These are phyloP conservation scores for Notamacropus eugenii DNA, from an alignment of 2,797 vertebrate genomes.

Conservation along the genomic window DNA sequence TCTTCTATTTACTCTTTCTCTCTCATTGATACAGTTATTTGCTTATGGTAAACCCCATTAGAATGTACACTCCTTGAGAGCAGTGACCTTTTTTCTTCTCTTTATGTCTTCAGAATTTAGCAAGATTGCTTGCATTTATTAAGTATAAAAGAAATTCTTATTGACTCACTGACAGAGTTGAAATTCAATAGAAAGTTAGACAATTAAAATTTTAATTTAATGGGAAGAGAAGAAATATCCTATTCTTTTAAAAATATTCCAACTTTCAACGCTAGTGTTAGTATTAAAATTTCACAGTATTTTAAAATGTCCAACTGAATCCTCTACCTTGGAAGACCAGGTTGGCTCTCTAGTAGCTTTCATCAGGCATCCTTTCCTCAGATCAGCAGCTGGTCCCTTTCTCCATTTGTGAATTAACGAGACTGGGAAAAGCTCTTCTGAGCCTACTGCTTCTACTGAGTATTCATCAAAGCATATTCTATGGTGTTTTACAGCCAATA, in stretches of 20 bases:
- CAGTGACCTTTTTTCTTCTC: not conserved
- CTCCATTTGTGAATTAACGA: not conserved
- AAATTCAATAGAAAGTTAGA: not conserved
- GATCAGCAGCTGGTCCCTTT: not conserved
- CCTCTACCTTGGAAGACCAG: not conserved
- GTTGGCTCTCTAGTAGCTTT: not conserved
- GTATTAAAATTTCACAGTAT: not conserved
- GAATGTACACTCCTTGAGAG: not conserved
- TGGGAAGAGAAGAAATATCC: not conserved
- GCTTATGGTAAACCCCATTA: not conserved
- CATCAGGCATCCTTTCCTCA: not conserved
- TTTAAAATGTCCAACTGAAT: not conserved
- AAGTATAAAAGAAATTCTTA: not conserved
- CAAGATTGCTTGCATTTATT: not conserved
- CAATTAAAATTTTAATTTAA: constrained; percentile 27
- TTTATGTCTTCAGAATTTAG: not conserved
- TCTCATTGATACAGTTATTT: not conserved
- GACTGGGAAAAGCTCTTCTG: not conserved
- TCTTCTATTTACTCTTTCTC: not conserved
- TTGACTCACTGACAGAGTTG: not conserved
- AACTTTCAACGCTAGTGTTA: constrained; percentile 19
- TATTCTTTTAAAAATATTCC: constrained; percentile 25
- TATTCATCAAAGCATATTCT: not conserved
- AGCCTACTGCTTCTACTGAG: not conserved
- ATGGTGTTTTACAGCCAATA: constrained; percentile 1